phyloP scores from a whole-genome alignment of 2,888 invertebrate species.

The Meloe dianella region DNA sequence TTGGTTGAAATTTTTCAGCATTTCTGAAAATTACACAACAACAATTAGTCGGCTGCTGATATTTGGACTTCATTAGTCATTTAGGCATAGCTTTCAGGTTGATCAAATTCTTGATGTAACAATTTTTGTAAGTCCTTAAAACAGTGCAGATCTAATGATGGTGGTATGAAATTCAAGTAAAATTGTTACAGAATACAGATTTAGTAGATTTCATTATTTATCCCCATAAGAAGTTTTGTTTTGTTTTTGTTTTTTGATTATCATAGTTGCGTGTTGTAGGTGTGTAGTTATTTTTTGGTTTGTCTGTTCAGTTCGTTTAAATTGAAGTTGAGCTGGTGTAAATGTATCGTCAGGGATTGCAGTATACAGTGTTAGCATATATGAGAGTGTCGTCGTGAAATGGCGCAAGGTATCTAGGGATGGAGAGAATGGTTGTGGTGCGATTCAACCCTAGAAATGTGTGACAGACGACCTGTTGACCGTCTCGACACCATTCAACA shows the following conservation, averaged over 20 bases:
- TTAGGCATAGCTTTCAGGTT: background rate
- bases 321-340: conserved; percentile 7
- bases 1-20: background rate
- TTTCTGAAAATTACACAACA: background rate
- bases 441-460: conserved; percentile 5
- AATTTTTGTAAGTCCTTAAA: background rate
- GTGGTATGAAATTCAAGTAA: background rate
- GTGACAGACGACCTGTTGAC: conserved; percentile 13
- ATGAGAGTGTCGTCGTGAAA: conserved; percentile 8
- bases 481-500: background rate
- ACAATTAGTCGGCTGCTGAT: background rate
- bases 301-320: conserved; percentile 3
- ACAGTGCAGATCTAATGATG: background rate
- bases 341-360: conserved; percentile 10
- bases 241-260: conserved; percentile 8
- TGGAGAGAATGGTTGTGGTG: background rate
- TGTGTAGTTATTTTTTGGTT: conserved; percentile 5
- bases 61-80: background rate
- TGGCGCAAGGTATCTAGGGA: conserved; percentile 8
- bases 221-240: background rate
- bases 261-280: background rate
- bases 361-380: conserved; percentile 11
- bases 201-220: conserved; percentile 1
- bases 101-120: background rate
- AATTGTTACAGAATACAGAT: background rate